A percentile compares a stretch with the other conserved stretches of the same genome.
Evolutionary conservation across 2,888 invertebrate genomes (phyloP).

Genomic region (Papilio demoleus): DNA sequence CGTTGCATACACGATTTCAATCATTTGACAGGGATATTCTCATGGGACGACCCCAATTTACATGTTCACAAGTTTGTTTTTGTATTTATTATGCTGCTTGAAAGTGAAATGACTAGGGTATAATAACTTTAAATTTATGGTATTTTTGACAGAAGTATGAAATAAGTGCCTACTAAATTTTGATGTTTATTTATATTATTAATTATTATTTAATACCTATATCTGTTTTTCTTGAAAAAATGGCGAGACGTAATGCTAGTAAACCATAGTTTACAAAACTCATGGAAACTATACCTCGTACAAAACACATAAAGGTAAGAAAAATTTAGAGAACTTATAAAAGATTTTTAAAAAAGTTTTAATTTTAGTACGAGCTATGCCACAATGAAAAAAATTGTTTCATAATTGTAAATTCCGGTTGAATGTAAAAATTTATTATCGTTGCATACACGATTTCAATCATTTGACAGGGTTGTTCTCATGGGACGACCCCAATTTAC

Average conservation of each 20-base stretch:
- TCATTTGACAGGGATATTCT: constrained; percentile 72
- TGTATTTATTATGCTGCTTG: constrained; percentile 70
- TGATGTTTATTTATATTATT: background rate
- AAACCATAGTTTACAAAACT: constrained; percentile 19
- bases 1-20: constrained; percentile 72
- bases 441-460: constrained; percentile 70
- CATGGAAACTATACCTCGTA: background rate
- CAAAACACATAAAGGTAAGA: background rate
- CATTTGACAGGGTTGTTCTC: constrained; percentile 71
- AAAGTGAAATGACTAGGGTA: too few species aligned
- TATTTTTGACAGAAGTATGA: background rate
- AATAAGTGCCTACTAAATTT: background rate
- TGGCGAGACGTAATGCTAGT: constrained; percentile 1
- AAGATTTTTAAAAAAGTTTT: too few species aligned
- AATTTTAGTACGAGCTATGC: background rate
- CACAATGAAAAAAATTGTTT: background rate
- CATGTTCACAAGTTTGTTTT: constrained; percentile 78
- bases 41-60: constrained; percentile 77
- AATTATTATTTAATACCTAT: too few species aligned
- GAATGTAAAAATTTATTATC: constrained; percentile 56
- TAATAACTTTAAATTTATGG: too few species aligned
- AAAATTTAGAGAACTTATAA: too few species aligned
- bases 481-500: constrained; percentile 77
- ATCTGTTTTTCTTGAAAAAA: too few species aligned
- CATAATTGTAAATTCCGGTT: background rate